These are phyloP conservation scores for Conus betulinus DNA, from an alignment of 1,140 invertebrate genomes.

Conservation along the genomic window DNA sequence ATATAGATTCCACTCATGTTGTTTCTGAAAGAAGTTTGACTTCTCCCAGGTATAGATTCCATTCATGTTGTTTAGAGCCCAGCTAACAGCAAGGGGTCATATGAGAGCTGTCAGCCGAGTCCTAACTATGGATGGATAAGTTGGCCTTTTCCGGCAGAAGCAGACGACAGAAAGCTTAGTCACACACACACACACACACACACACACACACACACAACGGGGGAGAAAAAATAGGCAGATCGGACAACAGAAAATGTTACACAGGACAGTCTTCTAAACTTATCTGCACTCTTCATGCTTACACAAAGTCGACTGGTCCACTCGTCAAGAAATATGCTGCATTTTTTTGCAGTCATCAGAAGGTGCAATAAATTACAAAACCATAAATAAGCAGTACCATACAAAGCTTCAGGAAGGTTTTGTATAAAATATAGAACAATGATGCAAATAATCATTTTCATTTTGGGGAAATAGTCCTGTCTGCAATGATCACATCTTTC, in stretches of 20 bases:
- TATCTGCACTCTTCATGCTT: background rate
- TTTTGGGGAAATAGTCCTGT: background rate
- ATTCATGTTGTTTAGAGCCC: no score
- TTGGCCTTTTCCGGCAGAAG: no score
- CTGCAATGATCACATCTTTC: background rate
- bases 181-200: no score
- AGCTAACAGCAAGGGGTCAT: no score
- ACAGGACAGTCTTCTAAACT: no score
- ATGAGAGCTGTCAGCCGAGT: no score
- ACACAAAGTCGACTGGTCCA: background rate
- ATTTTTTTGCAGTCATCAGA: background rate
- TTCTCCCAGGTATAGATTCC: no score
- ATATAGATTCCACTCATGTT: no score
- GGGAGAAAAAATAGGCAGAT: background rate
- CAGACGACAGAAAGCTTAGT: no score
- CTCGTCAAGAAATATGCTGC: background rate
- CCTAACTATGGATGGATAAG: no score
- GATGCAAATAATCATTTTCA: background rate
- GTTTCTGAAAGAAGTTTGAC: no score
- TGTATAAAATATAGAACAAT: background rate
- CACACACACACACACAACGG: no score
- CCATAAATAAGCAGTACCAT: slow-evolving; percentile 3
- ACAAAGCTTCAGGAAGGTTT: background rate
- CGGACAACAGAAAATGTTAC: background rate
- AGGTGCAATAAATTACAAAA: background rate